Evolutionary conservation across 2,888 invertebrate species (phyloP), one percentile per base, ranked within the genome.

Genomic region (Oasisia sp.): DNA sequence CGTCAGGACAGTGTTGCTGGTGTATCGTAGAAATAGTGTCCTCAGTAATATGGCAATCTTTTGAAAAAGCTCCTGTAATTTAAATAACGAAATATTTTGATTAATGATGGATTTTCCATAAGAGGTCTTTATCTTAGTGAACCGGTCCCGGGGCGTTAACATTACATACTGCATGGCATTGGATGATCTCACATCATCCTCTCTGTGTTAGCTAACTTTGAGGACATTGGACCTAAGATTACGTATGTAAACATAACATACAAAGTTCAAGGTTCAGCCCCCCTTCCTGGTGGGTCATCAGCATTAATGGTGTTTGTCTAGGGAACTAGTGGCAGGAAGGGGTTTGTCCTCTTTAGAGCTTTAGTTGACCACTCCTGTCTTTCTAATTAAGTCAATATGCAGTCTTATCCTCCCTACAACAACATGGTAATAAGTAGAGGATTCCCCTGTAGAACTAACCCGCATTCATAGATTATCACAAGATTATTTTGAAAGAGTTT

Each of bases 261-360:
- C 74, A 74, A 74, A 74, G 74, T 74, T 74, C n/a, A 74, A 5
- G 74, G 74, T 27, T 74, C 27, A 74, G n/a, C 4, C 74, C 7
- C 50, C 50, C 38, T 38, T 50, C 50, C 50, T 27, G 14, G 74
- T 74, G 14, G 27, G 74, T 19, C 74, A 38, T 74, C 14, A 7
- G n/a, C 74, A 74, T 74, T 74, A 74, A n/a, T 74, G 74, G n/a
- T 74, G 74, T 74, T 74, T 74, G 74, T 74, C 4, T n/a, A 74
- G 74, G 74, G 19, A 2, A 14, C 19, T 19, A 56, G 56, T 11
- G 56, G 11, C 19, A 74, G 74, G 4, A 7, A 7, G 74, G 14
- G 74, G 5, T 74, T 5, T 19, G 74, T 74, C 74, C 14, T 19
- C 74, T 5, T 7, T n/a, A 27, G 74, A 5, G 7, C 74, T 27